Conservation (phyloP, 53 echinoderm and acorn worm genomes). For the Holothuria scabra region DNA sequence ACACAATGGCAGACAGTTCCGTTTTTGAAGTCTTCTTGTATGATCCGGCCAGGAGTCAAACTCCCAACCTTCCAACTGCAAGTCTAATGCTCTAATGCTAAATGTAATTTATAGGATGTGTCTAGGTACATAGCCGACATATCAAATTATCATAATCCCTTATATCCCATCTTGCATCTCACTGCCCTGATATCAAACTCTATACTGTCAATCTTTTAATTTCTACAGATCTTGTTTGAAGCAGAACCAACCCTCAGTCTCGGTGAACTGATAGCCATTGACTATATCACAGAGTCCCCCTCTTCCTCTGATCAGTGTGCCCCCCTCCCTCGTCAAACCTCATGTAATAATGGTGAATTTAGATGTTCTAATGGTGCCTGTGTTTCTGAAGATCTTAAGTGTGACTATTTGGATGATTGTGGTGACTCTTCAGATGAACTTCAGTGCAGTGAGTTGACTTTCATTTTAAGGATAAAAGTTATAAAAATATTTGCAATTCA, state of each 20-base stretch:
- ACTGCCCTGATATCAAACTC: too few relatives aligned
- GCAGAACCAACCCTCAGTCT: constrained; percentile 41
- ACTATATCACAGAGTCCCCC: constrained; percentile 35
- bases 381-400: constrained; percentile 62
- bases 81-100: too few relatives aligned
- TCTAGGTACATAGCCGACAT: too few relatives aligned
- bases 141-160: too few relatives aligned
- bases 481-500: too few relatives aligned
- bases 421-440: constrained; percentile 90
- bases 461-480: too few relatives aligned
- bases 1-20: too few relatives aligned
- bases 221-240: constrained; percentile 45
- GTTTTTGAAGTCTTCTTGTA: too few relatives aligned
- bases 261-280: constrained; percentile 62
- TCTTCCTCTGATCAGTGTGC: constrained; percentile 40
- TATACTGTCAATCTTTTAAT: neutral
- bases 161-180: too few relatives aligned
- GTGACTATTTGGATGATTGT: constrained; percentile 87
- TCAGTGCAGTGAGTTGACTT: constrained; percentile 42
- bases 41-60: too few relatives aligned
- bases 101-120: too few relatives aligned
- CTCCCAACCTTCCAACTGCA: too few relatives aligned
- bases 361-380: constrained; percentile 75
- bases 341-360: constrained; percentile 61
- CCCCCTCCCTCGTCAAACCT: constrained; percentile 24